Conservation (phyloP, 2,113 vertebrate genomes). For the Solenodon paradoxus region DNA sequence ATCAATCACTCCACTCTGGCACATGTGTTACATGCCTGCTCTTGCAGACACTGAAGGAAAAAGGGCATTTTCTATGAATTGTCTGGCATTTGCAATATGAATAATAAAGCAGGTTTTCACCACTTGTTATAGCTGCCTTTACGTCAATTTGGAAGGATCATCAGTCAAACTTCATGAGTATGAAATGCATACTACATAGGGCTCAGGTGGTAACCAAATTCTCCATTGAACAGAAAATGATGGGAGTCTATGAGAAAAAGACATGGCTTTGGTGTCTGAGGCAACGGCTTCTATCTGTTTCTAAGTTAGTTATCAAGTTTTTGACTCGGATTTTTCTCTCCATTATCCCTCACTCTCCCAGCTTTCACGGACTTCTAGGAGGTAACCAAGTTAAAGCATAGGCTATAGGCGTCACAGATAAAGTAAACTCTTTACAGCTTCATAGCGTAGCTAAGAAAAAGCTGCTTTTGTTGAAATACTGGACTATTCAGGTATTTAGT, state of each 20-base stretch:
- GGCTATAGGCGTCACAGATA: neutral
- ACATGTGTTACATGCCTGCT: constrained; percentile 15
- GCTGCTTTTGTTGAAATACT: neutral
- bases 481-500: neutral
- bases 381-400: neutral
- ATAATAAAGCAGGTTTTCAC: constrained; percentile 3
- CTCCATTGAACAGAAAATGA: constrained; percentile 64
- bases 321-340: neutral
- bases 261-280: neutral
- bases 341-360: rapidly evolving
- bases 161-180: constrained; percentile 74
- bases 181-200: constrained; percentile 67
- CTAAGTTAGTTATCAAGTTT: neutral
- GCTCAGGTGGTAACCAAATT: constrained; percentile 57
- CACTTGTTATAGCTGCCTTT: constrained; percentile 68
- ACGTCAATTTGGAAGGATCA: constrained; percentile 71
- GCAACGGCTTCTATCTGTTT: neutral
- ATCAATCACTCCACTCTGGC: constrained; percentile 20
- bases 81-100: neutral
- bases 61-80: neutral
- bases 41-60: neutral
- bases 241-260: constrained; percentile 48
- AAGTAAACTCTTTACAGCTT: neutral
- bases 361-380: neutral
- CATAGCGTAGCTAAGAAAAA: neutral